Evolutionary conservation across 2,113 vertebrate species (phyloP), one percentile per base, ranked within the genome.

Genomic region (Australoheros scitulus): DNA sequence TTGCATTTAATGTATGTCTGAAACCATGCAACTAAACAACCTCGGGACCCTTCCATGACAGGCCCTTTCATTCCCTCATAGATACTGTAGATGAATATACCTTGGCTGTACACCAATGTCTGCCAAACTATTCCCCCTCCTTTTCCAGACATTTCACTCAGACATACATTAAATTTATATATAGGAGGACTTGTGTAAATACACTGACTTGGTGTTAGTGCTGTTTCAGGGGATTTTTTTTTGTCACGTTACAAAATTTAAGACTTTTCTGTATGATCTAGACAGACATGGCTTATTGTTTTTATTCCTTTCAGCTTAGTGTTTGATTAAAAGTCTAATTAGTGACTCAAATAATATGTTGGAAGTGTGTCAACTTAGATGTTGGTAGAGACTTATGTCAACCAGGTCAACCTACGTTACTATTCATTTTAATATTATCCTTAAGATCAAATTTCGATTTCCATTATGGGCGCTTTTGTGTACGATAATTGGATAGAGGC

Each of bases 1-100:
- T 90, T 79, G 89, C 79, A 83, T 94, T 93, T 92, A 92, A 91
- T 72, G 86, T 91, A 90, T 91, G 89, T 93, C 90, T 92, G 78
- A 89, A 88, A 72, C 77, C 68, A 89, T 90, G 87, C 83, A 86
- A 72, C 84, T 76, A 83, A 91, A 93, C 90, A 91, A 89, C 88
- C 83, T 76, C 60, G 60, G 75, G 87, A 91, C 83, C 61, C 52
- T 82, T 87, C 87, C 80, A 56, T 89, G 88, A 85, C 87, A 87
- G 79, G 84, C 60, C 24, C 75, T 88, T 85, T 72, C 77, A 88
- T 88, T 93, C 82, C 72, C 77, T 88, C 81, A 83, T 76, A 87
- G 72, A 87, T 50, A 75, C 29, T 32, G 26, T 34, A 63, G 20
- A 77, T 50, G 59, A 81, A 83, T 87, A 75, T 22, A 59, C 77